Conservation (phyloP, 2,113 vertebrate genomes). For the Semnopithecus entellus region DNA sequence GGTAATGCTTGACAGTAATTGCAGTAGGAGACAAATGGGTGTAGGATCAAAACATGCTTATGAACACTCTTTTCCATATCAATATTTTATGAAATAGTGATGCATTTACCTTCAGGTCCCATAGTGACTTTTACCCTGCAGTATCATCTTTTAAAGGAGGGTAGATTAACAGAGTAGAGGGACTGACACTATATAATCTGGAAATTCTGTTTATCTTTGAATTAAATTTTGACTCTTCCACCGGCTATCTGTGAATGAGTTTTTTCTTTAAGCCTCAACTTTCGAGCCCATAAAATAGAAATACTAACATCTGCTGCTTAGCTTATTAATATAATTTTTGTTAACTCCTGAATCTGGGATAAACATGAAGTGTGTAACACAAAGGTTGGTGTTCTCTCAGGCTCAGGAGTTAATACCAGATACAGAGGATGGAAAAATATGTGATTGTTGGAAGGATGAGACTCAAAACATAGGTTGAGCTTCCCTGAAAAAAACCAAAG, state of each 20-base stretch:
- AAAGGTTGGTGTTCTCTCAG: neutral
- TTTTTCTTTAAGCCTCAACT: neutral
- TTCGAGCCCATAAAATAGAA: neutral
- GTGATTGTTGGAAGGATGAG: neutral
- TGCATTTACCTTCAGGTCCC: neutral
- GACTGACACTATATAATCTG: neutral
- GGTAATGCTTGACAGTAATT: neutral
- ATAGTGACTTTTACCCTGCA: neutral
- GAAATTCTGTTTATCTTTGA: neutral
- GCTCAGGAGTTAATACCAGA: neutral
- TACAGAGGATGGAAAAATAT: neutral
- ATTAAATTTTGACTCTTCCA: neutral
- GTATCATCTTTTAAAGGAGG: neutral
- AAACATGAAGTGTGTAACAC: neutral
- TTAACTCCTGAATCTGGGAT: neutral
- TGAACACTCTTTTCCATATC: slow-evolving; percentile 12
- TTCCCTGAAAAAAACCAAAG: neutral
- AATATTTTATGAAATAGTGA: neutral
- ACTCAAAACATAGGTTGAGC: neutral
- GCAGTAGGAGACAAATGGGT: neutral
- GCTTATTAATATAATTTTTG: neutral
- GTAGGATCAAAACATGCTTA: neutral
- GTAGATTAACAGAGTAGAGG: neutral
- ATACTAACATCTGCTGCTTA: neutral
- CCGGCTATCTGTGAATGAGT: neutral